Base-by-base conservation (phyloP, 2,888 invertebrate genomes). In the Ichneumoninae sp. region DNA sequence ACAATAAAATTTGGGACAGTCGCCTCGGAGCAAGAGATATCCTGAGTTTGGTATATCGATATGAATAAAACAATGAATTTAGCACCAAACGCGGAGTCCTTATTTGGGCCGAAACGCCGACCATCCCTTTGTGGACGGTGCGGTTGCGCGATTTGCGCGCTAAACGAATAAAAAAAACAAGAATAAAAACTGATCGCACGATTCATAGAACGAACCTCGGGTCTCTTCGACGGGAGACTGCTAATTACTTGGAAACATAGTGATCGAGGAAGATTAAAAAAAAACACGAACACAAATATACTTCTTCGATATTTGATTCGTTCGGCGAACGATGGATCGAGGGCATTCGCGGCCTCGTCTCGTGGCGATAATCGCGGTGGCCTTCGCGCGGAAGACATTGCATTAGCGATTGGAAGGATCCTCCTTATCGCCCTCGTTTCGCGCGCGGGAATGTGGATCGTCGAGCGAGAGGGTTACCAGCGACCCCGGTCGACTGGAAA, bases 1-100 rank as follows among this genome's bases (percentile, higher is more conserved):
- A 80, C 71, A 72, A 80, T 71, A 72, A 80, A 70, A 80, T 62
- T 77, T 71, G 79, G 66, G 60, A 80, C 79, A 66, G 52, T 66
- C 79, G 79, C 52, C 65, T 40, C 70, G 65, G 36, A 62, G 33
- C 33, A 79, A 33, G 52, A 65, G 65, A 71, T 16, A 40, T 71
- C 71, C 50, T 71, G 62, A 50, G 62, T 79, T 79, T 65, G 71
- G 40, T 65, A 65, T 71, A 60, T 8, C 26, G 65, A 36, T 19
- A 54, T 33, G 26, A 40, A 30, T 13, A 19, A 13, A 77, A 68
- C 40, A 77, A 69, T 62, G 47, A 69, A 57, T 69, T 77, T 69
- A 44, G 44, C 68, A 60, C 70, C 70, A 70, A 78, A 78, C 60
- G 60, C 47, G 60, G 36, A 40, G 26, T 69, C 69, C 62, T 30